phyloP scores from a whole-genome alignment of 2,888 invertebrate genomes.

The Periphyllus acericola region DNA sequence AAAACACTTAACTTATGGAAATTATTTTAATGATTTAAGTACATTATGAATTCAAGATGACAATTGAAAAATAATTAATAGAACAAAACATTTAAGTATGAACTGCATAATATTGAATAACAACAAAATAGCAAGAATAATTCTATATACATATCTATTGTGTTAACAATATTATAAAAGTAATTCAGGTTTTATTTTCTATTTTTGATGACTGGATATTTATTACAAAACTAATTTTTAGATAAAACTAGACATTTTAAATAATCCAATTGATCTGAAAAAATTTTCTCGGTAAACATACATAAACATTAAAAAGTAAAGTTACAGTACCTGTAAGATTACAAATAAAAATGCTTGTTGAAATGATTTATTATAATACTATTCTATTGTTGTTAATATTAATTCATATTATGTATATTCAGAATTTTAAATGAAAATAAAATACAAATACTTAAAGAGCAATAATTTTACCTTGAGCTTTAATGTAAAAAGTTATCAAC shows the following conservation, averaged over 20 bases:
- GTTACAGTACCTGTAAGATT: not conserved
- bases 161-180: not conserved
- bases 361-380: not conserved
- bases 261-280: not conserved
- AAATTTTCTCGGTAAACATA: not conserved
- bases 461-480: constrained; percentile 18
- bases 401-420: not conserved
- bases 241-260: not conserved
- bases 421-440: constrained; percentile 8
- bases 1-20: not conserved
- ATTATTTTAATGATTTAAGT: not conserved
- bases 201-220: not conserved
- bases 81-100: constrained; percentile 30
- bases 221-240: not conserved
- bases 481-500: constrained; percentile 29
- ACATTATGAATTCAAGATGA: not conserved
- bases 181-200: not conserved
- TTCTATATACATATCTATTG: no score
- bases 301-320: constrained; percentile 8
- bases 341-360: constrained; percentile 14
- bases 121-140: not conserved
- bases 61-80: constrained; percentile 58
- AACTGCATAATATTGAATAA: not conserved
- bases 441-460: not conserved
- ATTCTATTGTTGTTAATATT: not conserved